Evolutionary conservation across 2,113 vertebrate genomes (phyloP), one percentile per base, ranked within the genome.

Genomic region (Salvelinus alpinus): DNA sequence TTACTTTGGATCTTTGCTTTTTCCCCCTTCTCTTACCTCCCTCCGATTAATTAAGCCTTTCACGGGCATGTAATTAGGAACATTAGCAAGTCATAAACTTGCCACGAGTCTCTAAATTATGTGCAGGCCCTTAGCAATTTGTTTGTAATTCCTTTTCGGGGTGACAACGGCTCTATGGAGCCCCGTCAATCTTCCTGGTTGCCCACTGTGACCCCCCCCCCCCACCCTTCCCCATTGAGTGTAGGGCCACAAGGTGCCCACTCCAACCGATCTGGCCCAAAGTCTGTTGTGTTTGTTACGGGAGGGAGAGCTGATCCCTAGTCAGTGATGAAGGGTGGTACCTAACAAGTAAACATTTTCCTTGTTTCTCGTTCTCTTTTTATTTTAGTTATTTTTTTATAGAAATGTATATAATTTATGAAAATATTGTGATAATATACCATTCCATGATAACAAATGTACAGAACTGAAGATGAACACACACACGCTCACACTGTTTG

Each of bases 1-100:
- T 80, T 18, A 65, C 25, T 68, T 57, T 77, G 47, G 66, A 29
- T 77, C 59, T 54, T 92, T 88, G 92, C 94, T 94, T 94, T 94
- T 94, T 94, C 94, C 93, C 79, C 92, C 90, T 92, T 94, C 94
- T 95, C 92, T 92, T 94, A 92, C 94, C 95, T 95, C 94, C 95
- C 79, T 94, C 95, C 96, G 97, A 99, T 98, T 98, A 98, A 97
- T 99, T 99, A 99, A 97, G 95, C 95, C 96, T 98, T 98, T 97
- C 97, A 98, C 95, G 94, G 96, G 96, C 96, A 97, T 99, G 96
- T 98, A 99, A 99, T 99, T 98, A 98, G 95, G 95, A 96, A 97
- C 96, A 99, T 99, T 98, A 99, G 95, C 96, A 95, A 98, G 96
- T 98, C 96, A 97, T 99, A 98, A 99, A 99, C 97, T 98, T 99